Conservation (phyloP, 2,888 invertebrate genomes). For the Cheilosia impressa region DNA sequence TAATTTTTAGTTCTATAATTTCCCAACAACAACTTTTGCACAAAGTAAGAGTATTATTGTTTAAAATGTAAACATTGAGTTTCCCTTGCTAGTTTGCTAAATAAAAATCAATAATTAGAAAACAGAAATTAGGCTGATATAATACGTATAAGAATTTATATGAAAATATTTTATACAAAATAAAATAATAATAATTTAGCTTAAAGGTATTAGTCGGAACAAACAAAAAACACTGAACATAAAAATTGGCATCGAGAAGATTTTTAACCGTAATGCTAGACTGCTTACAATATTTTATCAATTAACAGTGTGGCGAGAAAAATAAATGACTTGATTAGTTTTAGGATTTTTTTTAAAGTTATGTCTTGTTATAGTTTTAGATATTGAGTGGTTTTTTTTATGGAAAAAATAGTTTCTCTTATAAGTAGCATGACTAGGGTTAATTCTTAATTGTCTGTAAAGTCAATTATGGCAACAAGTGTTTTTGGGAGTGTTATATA, state of each 20-base stretch:
- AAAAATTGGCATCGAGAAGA: constrained; percentile 49
- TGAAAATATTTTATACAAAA: constrained; percentile 70
- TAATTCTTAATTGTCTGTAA: too few species aligned
- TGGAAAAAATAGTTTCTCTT: too few species aligned
- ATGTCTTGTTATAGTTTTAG: background rate
- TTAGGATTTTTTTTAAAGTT: too few species aligned
- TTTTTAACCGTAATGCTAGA: constrained; percentile 25
- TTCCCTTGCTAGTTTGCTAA: constrained; percentile 16
- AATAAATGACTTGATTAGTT: background rate
- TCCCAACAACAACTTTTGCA: constrained; percentile 39
- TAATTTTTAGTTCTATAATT: constrained; percentile 1
- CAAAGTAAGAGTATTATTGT: constrained; percentile 48
- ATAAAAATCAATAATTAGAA: constrained; percentile 28
- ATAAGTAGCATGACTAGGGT: too few species aligned
- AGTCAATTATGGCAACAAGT: too few species aligned
- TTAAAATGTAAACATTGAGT: constrained; percentile 3
- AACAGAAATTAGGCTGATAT: constrained; percentile 65
- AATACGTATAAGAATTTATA: constrained; percentile 70
- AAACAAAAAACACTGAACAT: background rate
- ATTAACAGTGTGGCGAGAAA: constrained; percentile 49
- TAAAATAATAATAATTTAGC: constrained; percentile 50
- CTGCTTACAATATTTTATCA: constrained; percentile 33
- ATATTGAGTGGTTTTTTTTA: too few species aligned
- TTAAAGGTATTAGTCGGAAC: constrained; percentile 40
- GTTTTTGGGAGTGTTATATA: too few species aligned